Conservation (phyloP, 2,113 vertebrate genomes). For the Muntiacus reevesi region DNA sequence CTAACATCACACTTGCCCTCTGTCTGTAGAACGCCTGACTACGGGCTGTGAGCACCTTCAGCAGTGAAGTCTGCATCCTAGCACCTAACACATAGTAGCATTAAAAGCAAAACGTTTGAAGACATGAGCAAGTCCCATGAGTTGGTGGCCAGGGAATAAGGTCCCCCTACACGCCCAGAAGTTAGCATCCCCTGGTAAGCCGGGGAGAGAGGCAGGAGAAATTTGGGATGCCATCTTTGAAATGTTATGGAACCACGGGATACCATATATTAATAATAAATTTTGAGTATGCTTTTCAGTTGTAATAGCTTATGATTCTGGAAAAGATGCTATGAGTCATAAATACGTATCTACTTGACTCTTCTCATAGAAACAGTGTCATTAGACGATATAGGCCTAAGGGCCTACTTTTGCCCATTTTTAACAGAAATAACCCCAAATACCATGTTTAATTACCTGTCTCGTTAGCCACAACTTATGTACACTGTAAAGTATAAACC, state of each 20-base stretch:
- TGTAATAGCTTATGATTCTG: background rate
- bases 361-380: background rate
- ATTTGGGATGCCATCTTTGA: background rate
- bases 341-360: background rate
- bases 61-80: background rate
- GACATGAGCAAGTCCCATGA: background rate
- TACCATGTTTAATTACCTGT: background rate
- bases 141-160: background rate
- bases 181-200: background rate
- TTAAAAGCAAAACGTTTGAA: background rate
- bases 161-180: background rate
- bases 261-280: background rate
- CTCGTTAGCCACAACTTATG: background rate
- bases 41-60: rapidly evolving
- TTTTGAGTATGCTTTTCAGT: background rate
- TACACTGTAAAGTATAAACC: background rate
- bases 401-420: background rate
- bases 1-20: background rate
- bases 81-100: background rate
- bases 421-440: background rate
- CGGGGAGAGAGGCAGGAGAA: background rate
- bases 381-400: background rate
- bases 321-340: background rate
- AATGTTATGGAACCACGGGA: background rate
- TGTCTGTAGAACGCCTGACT: background rate